These are phyloP conservation scores for Cossypha niveicapilla DNA, from an alignment of 2,797 vertebrate species.

Conservation along the genomic window DNA sequence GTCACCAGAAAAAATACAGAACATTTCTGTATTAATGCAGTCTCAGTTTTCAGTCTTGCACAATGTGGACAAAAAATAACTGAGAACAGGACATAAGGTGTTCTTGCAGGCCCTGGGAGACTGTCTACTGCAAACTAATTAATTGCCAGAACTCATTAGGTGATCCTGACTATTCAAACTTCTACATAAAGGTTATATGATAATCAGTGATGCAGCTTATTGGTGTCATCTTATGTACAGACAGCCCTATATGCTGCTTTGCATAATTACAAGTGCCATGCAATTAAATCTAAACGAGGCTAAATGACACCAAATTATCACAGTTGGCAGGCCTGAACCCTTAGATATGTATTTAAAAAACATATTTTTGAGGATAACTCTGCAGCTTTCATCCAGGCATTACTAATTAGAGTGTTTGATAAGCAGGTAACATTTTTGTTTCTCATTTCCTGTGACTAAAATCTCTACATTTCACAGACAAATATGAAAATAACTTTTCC, in stretches of 20 bases:
- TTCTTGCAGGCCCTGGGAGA: not conserved
- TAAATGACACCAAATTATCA: not conserved
- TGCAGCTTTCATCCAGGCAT: not conserved
- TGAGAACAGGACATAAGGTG: not conserved
- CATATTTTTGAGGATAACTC: not conserved
- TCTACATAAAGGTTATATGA: not conserved
- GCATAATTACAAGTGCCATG: not conserved
- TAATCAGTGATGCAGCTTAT: not conserved
- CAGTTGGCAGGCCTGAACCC: not conserved
- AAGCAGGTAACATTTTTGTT: not conserved
- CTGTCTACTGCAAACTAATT: not conserved
- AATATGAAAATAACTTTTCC: not conserved
- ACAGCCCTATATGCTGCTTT: not conserved
- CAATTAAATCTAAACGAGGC: not conserved
- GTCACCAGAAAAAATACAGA: not conserved
- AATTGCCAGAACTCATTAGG: not conserved
- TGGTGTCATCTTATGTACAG: not conserved
- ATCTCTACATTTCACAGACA: not conserved
- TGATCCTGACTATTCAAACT: not conserved
- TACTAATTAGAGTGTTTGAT: not conserved
- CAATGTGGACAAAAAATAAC: not conserved
- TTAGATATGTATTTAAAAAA: fast-evolving
- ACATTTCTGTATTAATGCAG: not conserved
- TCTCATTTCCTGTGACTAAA: not conserved
- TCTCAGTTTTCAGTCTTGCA: not conserved